A percentile compares a stretch with the other conserved stretches of the same genome.
Evolutionary conservation across 2,888 invertebrate species (phyloP).

Genomic region (Amblyjoppa fuscipennis): DNA sequence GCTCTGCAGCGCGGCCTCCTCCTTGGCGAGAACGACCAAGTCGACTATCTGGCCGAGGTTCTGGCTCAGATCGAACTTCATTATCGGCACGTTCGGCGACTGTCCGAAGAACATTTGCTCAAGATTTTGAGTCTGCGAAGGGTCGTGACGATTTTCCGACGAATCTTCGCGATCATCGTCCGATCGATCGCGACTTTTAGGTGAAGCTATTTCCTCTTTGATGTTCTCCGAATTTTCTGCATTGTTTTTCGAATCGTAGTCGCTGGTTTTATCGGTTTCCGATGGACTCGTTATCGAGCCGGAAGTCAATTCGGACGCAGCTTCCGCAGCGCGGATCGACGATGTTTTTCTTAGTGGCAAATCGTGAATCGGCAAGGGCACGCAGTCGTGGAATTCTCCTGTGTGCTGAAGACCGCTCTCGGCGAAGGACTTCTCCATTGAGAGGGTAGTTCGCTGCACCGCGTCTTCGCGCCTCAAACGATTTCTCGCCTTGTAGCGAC

Average conservation of each 20-base stretch:
- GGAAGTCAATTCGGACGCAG: background rate
- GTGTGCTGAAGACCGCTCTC: constrained; percentile 78
- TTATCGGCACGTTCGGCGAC: constrained; percentile 48
- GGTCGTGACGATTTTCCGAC: background rate
- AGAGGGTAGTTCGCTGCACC: constrained; percentile 75
- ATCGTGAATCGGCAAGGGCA: constrained; percentile 78
- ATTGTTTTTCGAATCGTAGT: background rate
- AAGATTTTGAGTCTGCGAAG: background rate
- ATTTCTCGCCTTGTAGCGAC: constrained; percentile 75
- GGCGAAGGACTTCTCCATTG: constrained; percentile 65
- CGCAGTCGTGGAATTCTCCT: constrained; percentile 84
- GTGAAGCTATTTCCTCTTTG: background rate
- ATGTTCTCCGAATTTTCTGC: background rate
- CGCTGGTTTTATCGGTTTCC: background rate
- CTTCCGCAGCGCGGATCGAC: background rate
- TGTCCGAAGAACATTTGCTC: constrained; percentile 54
- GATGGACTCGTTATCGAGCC: background rate
- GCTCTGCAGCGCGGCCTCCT: constrained; percentile 72
- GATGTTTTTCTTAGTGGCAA: constrained; percentile 19
- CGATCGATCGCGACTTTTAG: background rate
- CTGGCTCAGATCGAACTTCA: constrained; percentile 56
- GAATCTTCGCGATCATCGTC: background rate
- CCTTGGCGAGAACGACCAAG: constrained; percentile 70
- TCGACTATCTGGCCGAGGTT: constrained; percentile 69
- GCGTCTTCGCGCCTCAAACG: constrained; percentile 78